Conservation (phyloP, 2,113 vertebrate species). For the Empidonax traillii region DNA sequence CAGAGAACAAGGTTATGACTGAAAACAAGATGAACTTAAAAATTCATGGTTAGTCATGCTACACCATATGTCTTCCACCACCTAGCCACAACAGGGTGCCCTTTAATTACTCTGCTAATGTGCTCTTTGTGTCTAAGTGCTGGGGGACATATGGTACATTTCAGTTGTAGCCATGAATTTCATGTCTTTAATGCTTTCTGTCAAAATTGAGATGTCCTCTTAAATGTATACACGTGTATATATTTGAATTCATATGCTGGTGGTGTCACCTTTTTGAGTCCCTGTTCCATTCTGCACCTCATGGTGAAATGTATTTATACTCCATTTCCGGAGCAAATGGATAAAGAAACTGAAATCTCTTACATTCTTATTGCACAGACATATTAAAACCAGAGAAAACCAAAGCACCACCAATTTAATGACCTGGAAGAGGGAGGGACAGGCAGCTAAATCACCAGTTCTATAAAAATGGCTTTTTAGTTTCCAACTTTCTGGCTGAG, state of each 20-base stretch:
- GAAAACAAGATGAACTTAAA: constrained; percentile 2
- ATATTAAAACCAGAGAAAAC: constrained; percentile 27
- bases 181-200: constrained; percentile 10
- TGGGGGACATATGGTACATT: constrained; percentile 54
- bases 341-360: not conserved
- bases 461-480: not conserved
- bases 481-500: constrained; percentile 5
- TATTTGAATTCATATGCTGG: not conserved
- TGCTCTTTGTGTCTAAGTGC: constrained; percentile 45
- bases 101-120: constrained; percentile 62
- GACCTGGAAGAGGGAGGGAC: not conserved
- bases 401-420: not conserved
- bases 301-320: not conserved
- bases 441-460: not conserved
- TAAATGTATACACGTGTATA: not conserved
- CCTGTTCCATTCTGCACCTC: not conserved
- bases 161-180: constrained; percentile 42
- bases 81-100: constrained; percentile 63
- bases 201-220: constrained; percentile 22
- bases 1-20: not conserved
- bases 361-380: not conserved
- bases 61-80: constrained; percentile 55
- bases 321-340: not conserved
- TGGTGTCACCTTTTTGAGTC: not conserved
- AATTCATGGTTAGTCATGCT: constrained; percentile 47